Evolutionary conservation across 2,888 invertebrate genomes (phyloP).

Genomic region (Poecilus cupreus): DNA sequence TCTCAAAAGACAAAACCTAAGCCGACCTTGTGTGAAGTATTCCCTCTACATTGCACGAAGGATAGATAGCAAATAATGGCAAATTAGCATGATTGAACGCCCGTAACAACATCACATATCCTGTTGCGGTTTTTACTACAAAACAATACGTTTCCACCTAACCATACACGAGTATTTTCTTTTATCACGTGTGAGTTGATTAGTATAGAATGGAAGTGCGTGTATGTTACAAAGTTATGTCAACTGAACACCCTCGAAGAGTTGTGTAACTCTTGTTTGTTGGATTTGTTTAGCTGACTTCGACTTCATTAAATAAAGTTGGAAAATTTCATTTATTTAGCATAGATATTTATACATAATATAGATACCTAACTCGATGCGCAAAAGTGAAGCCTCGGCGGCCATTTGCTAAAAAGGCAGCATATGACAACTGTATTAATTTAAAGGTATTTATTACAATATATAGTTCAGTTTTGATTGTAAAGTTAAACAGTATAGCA

Average conservation of each 20-base stretch:
- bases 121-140: slow-evolving; percentile 16
- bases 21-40: neutral
- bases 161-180: neutral
- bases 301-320: too few species aligned
- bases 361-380: too few species aligned
- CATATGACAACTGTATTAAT: too few species aligned
- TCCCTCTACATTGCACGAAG: neutral
- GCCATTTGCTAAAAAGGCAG: too few species aligned
- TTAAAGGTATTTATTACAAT: too few species aligned
- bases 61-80: neutral
- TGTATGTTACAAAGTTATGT: neutral
- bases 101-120: slow-evolving; percentile 4
- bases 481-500: too few species aligned
- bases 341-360: too few species aligned
- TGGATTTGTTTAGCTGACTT: too few species aligned
- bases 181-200: neutral
- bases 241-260: neutral
- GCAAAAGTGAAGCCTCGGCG: too few species aligned
- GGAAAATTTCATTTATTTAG: too few species aligned
- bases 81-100: slow-evolving; percentile 23
- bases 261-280: slow-evolving; percentile 3
- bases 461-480: too few species aligned
- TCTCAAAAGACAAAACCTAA: neutral
- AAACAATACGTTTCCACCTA: neutral
- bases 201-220: too few species aligned